A percentile compares a stretch with the other conserved stretches of the same genome.
Conservation (phyloP, 2,797 vertebrate genomes). For the Phoxinus dragarum region DNA sequence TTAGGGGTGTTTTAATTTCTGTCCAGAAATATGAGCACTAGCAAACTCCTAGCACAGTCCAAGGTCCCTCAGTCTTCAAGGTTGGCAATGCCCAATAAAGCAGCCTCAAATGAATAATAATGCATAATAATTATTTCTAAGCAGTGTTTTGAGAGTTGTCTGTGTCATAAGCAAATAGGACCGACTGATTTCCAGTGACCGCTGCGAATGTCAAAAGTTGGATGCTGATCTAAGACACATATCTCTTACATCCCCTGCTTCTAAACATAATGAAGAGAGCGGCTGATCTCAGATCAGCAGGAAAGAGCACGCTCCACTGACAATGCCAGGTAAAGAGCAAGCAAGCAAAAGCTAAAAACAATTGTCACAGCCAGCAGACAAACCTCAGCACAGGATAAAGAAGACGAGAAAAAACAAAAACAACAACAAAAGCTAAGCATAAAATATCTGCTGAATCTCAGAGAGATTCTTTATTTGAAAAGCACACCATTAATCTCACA, state of each 20-base stretch:
- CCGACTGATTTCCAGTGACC: conserved; percentile 2
- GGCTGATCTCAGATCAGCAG: conserved; percentile 37
- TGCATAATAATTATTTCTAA: conserved; percentile 5
- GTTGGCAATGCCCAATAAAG: background rate
- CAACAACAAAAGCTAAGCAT: conserved; percentile 68
- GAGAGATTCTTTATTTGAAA: conserved; percentile 57
- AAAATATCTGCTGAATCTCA: conserved; percentile 61
- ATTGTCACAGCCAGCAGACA: conserved; percentile 50
- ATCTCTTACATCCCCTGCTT: conserved; percentile 3
- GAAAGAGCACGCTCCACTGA: conserved; percentile 36
- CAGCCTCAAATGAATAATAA: background rate
- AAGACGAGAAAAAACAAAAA: conserved; percentile 52
- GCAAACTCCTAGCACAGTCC: background rate
- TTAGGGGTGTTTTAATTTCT: background rate
- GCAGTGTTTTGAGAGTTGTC: background rate
- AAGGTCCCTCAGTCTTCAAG: conserved; percentile 12
- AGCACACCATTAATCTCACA: conserved; percentile 64
- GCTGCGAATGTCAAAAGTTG: conserved; percentile 10
- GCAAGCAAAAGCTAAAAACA: conserved; percentile 42
- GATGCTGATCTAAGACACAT: conserved; percentile 9
- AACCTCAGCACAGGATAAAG: conserved; percentile 47
- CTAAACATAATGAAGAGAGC: background rate
- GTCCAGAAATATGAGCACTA: background rate
- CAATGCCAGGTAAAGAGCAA: conserved; percentile 37
- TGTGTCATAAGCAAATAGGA: conserved; percentile 18